Evolutionary conservation across 1,140 invertebrate species (phyloP), one percentile per base, ranked within the genome.

Genomic region (Holotrichia oblita): DNA sequence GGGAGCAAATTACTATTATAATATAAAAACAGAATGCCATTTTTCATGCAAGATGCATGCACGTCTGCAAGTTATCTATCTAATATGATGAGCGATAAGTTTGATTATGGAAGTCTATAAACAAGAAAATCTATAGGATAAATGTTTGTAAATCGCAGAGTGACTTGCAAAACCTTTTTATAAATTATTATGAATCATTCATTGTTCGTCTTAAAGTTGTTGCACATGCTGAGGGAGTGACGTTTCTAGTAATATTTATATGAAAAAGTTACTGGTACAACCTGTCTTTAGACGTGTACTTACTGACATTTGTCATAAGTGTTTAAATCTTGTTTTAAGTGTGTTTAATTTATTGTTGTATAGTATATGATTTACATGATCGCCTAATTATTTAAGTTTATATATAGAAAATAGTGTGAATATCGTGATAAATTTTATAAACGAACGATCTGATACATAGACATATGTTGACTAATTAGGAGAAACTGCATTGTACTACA

Each of bases 281-380:
- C 61, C 61, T 64, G 61, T 64, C 61, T 22, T 64, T 64, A 64
- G 61, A 64, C 61, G 61, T 64, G 61, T 64, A 64, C 61, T 6
- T 64, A 22, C n/a, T 64, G 61, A 64, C 61, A 64, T 64, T 64
- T 64, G 0, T 64, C 17, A 64, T 64, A 8, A 12, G 22, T 64
- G 61, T 64, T 64, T 64, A 64, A 64, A 64, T 64, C 22, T 64
- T 64, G 6, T 22, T 64, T 64, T 24, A 64, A 9, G 61, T 64
- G n/a, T n/a, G n/a, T n/a, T n/a, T n/a, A 17, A n/a, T n/a, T n/a
- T n/a, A n/a, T n/a, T n/a, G n/a, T n/a, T n/a, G n/a, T n/a, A n/a
- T n/a, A n/a, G n/a, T 64, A 22, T 64, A 20, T 64, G 22, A 64
- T 64, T 64, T 64, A 20, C 20, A 27, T 64, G 61, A 64, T 20